phyloP scores from a whole-genome alignment of 2,797 vertebrate species.

The Phoebastria nigripes region DNA sequence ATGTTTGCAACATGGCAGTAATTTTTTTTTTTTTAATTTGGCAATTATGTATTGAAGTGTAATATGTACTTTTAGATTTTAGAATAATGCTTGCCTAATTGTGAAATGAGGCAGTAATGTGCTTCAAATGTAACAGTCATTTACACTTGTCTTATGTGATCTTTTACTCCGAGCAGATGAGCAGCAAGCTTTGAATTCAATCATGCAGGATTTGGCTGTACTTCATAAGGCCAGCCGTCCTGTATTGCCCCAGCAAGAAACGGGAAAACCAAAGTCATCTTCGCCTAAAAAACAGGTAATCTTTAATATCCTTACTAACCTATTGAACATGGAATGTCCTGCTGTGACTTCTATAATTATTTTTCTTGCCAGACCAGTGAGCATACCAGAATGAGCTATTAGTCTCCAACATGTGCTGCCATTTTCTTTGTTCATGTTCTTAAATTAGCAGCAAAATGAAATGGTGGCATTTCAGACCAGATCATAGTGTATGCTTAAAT shows the following conservation, averaged over 20 bases:
- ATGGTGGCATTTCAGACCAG: background rate
- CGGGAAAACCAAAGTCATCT: conserved; percentile 87
- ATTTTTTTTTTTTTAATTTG: background rate
- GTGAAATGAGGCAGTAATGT: background rate
- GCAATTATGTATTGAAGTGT: background rate
- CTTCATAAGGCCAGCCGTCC: conserved; percentile 95
- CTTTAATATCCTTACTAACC: background rate
- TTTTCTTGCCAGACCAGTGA: conserved; percentile 17
- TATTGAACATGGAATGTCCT: background rate
- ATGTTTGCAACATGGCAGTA: background rate
- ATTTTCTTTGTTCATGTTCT: conserved; percentile 15
- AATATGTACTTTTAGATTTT: background rate
- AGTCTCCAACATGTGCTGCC: background rate
- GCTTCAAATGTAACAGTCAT: background rate
- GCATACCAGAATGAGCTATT: background rate
- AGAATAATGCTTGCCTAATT: background rate
- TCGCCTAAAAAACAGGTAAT: conserved; percentile 95
- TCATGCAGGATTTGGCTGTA: conserved; percentile 98
- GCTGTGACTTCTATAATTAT: conserved; percentile 8
- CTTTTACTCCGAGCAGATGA: conserved; percentile 80
- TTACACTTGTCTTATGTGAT: background rate
- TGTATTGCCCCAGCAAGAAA: conserved; percentile 84
- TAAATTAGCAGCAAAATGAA: conserved; percentile 24
- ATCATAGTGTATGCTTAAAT: background rate
- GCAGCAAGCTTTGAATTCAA: conserved; percentile 96